These are phyloP conservation scores for Erebia palarica DNA, from an alignment of 2,888 invertebrate genomes.

Conservation along the genomic window DNA sequence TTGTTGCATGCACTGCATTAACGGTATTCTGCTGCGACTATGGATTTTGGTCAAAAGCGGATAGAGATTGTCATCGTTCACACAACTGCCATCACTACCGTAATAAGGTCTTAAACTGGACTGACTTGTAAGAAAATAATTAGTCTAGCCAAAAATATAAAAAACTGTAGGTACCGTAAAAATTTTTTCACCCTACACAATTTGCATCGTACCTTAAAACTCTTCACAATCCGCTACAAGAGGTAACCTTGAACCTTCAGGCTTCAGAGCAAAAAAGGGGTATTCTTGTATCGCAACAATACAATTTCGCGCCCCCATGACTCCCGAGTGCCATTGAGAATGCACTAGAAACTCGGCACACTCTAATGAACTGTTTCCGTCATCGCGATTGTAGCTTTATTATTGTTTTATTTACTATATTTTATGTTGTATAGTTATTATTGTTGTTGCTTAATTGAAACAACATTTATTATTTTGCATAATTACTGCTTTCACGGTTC, in stretches of 20 bases:
- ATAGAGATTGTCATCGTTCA: too few relatives aligned
- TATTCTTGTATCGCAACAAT: slow-evolving; percentile 31
- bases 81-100: too few relatives aligned
- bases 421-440: not conserved
- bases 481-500: not conserved
- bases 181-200: not conserved
- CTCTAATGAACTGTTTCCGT: slow-evolving; percentile 47
- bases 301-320: slow-evolving; percentile 31
- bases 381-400: slow-evolving; percentile 19
- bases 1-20: too few relatives aligned
- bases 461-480: not conserved
- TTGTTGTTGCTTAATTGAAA: slow-evolving; percentile 11
- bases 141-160: not conserved
- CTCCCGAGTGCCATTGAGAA: slow-evolving; percentile 31
- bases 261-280: slow-evolving; percentile 22
- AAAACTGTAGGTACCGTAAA: not conserved
- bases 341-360: slow-evolving; percentile 37
- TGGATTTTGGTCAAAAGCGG: too few relatives aligned
- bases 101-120: too few relatives aligned
- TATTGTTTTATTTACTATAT: slow-evolving; percentile 23
- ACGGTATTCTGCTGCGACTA: too few relatives aligned
- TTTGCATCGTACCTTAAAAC: slow-evolving; percentile 10
- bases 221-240: slow-evolving; percentile 15
- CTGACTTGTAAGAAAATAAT: too few relatives aligned
- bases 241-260: slow-evolving; percentile 35